Evolutionary conservation across 2,888 invertebrate genomes (phyloP).

Genomic region (Didymodactylos carnosus): DNA sequence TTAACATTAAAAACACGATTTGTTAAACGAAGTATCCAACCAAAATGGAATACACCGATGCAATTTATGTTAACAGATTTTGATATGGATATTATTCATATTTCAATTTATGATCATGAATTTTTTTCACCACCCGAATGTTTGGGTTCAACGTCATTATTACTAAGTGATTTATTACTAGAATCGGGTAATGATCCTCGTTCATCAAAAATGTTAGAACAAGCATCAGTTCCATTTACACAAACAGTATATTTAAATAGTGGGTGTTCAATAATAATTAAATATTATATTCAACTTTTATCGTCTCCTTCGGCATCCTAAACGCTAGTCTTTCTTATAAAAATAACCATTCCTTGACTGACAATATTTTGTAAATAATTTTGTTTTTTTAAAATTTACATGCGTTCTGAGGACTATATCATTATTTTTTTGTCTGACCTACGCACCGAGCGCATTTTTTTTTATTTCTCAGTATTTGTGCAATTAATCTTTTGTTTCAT

Average conservation of each 20-base stretch:
- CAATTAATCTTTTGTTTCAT: neutral
- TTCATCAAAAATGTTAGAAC: neutral
- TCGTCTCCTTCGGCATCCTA: no score
- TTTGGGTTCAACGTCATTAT: constrained; percentile 1
- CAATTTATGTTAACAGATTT: constrained; percentile 52
- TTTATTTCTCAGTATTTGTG: neutral
- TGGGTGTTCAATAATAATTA: neutral
- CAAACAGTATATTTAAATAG: neutral
- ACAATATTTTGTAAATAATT: no score
- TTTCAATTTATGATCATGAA: constrained; percentile 51
- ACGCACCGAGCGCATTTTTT: no score
- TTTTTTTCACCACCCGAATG: constrained; percentile 49
- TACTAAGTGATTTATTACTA: neutral
- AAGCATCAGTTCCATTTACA: neutral
- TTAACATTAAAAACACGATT: constrained; percentile 49
- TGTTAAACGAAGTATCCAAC: constrained; percentile 42
- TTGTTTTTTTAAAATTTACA: no score
- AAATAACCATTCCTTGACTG: no score
- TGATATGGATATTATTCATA: constrained; percentile 47
- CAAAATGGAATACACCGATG: constrained; percentile 55
- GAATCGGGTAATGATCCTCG: no score
- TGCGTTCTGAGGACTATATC: no score
- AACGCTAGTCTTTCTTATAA: no score
- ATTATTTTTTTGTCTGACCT: no score
- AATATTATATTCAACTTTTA: neutral